phyloP scores from a whole-genome alignment of 2,888 invertebrate genomes.

The Cephus spinipes region DNA sequence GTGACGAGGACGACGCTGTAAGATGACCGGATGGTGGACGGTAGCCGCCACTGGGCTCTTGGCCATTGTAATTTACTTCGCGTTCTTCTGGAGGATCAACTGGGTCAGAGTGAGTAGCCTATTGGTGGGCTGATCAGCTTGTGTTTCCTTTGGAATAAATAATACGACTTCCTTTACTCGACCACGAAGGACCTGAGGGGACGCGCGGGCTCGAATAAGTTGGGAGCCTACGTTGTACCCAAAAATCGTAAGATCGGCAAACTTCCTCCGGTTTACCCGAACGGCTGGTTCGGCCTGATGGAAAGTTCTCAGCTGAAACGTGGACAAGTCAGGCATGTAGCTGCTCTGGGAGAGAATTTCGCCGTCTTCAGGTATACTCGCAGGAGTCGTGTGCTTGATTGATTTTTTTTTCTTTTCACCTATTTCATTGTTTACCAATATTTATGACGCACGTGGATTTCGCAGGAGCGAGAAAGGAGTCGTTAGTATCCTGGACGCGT shows the following conservation, averaged over 20 bases:
- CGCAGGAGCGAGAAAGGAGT: slow-evolving; percentile 69
- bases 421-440: slow-evolving; percentile 64
- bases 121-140: neutral
- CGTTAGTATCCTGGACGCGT: slow-evolving; percentile 82
- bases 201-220: neutral
- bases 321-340: slow-evolving; percentile 72
- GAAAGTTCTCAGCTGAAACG: slow-evolving; percentile 75
- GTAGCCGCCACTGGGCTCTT: slow-evolving; percentile 32
- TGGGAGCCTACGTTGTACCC: neutral
- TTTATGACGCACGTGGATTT: slow-evolving; percentile 68
- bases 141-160: neutral
- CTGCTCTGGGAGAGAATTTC: slow-evolving; percentile 73
- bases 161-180: slow-evolving; percentile 1
- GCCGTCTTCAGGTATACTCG: slow-evolving; percentile 61
- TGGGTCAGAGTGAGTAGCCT: slow-evolving; percentile 54
- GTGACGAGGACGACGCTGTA: slow-evolving; percentile 5
- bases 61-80: slow-evolving; percentile 44
- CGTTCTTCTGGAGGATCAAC: slow-evolving; percentile 56
- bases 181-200: slow-evolving; percentile 6
- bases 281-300: slow-evolving; percentile 87
- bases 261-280: slow-evolving; percentile 87
- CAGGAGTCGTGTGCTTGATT: slow-evolving; percentile 45
- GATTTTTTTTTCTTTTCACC: slow-evolving; percentile 71
- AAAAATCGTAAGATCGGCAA: slow-evolving; percentile 71
- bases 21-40: slow-evolving; percentile 44